These are phyloP conservation scores for Amphiprion ocellaris DNA, from an alignment of 2,113 vertebrate species.

Conservation along the genomic window DNA sequence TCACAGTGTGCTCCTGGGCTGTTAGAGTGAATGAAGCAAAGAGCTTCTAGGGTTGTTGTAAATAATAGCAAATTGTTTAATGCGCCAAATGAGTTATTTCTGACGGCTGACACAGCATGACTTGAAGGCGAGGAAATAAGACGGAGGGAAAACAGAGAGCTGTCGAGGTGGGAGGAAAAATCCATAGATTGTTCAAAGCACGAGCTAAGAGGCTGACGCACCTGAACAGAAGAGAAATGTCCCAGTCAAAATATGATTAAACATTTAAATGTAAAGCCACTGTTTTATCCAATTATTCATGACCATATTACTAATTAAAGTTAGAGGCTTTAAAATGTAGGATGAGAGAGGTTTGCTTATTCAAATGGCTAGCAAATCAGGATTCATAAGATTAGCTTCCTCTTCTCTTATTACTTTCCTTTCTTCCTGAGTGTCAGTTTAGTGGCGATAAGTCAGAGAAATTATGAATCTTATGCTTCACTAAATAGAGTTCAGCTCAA, in stretches of 20 bases:
- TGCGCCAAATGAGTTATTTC: slow-evolving; percentile 74
- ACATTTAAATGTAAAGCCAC: background rate
- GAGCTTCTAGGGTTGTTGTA: slow-evolving; percentile 60
- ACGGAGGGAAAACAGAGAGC: slow-evolving; percentile 33
- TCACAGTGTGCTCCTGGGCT: slow-evolving; percentile 49
- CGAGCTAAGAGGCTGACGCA: background rate
- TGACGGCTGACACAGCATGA: slow-evolving; percentile 69
- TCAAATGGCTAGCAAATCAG: background rate
- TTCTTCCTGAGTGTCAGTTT: background rate
- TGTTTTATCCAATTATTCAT: background rate
- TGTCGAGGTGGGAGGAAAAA: slow-evolving; percentile 48
- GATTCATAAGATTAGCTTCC: background rate
- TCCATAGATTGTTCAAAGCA: slow-evolving; percentile 44
- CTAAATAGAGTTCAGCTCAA: background rate
- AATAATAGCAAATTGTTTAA: slow-evolving; percentile 82
- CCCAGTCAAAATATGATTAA: too few species aligned
- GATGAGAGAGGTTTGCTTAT: background rate
- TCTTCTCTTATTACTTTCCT: background rate
- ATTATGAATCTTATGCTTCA: too few species aligned
- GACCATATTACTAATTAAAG: background rate
- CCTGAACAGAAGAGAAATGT: background rate
- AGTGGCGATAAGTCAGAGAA: background rate
- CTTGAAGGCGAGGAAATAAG: slow-evolving; percentile 42
- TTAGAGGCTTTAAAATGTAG: background rate
- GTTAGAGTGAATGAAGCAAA: slow-evolving; percentile 39